Evolutionary conservation across 2,888 invertebrate species (phyloP).

Genomic region (Euzophera pinguis): DNA sequence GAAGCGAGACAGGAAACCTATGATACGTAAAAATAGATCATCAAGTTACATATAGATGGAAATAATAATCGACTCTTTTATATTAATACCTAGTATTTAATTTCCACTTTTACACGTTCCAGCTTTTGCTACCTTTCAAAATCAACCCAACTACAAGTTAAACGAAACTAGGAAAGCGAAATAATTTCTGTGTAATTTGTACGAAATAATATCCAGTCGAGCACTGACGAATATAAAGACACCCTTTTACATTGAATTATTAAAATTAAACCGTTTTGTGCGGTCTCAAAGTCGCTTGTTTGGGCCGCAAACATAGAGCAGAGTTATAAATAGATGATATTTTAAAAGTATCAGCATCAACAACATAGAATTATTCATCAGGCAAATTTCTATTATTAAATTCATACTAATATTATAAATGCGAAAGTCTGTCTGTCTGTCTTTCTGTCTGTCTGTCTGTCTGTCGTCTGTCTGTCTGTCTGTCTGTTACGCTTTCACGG

Average conservation of each 20-base stretch:
- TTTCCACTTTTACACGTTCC: too few relatives aligned
- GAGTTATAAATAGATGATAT: neutral
- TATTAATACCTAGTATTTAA: neutral
- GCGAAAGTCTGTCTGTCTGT: too few relatives aligned
- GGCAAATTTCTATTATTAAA: too few relatives aligned
- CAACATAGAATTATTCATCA: too few relatives aligned
- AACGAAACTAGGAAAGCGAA: constrained; percentile 10
- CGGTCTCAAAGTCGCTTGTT: constrained; percentile 60
- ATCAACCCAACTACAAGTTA: neutral
- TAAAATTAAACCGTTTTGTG: constrained; percentile 62
- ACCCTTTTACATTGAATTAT: constrained; percentile 55
- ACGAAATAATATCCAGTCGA: constrained; percentile 27
- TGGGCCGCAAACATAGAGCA: constrained; percentile 24
- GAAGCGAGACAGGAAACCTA: too few relatives aligned
- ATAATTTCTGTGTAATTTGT: constrained; percentile 17
- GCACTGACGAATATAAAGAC: constrained; percentile 38
- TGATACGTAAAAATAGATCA: too few relatives aligned
- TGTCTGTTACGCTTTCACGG: too few relatives aligned
- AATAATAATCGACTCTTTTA: too few relatives aligned
- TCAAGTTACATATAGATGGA: too few relatives aligned
- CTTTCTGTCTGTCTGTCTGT: too few relatives aligned
- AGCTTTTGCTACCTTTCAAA: neutral
- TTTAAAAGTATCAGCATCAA: neutral
- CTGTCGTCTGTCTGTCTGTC: too few relatives aligned
- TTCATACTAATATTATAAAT: too few relatives aligned